These are phyloP conservation scores for Maccullochella peelii DNA, from an alignment of 2,113 vertebrate genomes.

Conservation along the genomic window DNA sequence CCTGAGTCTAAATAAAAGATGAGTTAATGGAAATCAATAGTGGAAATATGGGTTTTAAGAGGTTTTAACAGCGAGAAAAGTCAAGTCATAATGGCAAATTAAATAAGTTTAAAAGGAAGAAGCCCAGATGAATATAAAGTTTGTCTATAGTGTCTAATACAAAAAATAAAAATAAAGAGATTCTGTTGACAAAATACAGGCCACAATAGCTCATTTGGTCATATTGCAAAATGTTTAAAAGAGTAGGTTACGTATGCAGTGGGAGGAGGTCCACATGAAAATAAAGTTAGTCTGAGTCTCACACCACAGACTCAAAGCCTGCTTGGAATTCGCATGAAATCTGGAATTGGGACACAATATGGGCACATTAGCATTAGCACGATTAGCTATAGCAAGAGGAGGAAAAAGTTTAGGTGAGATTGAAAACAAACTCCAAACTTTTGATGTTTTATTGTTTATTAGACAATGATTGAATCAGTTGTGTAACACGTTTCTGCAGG, in stretches of 20 bases:
- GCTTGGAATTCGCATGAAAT: neutral
- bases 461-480: neutral
- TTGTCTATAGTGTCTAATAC: neutral
- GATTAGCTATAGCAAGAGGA: neutral
- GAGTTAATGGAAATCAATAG: too few relatives aligned
- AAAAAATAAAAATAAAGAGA: neutral
- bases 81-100: too few relatives aligned
- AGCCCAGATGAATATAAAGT: too few relatives aligned
- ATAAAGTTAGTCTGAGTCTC: neutral
- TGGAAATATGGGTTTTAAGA: too few relatives aligned
- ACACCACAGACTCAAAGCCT: neutral
- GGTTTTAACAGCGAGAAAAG: too few relatives aligned
- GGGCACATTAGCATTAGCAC: neutral
- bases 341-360: neutral
- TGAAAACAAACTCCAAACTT: neutral
- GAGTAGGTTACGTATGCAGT: neutral
- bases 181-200: neutral
- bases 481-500: neutral
- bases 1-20: too few relatives aligned
- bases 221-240: neutral
- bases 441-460: neutral
- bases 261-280: neutral
- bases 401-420: neutral
- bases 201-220: neutral
- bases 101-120: too few relatives aligned